A percentile compares a stretch with the other conserved stretches of the same genome.
phyloP scores from a whole-genome alignment of 2,888 invertebrate species.

The Smittia sp. region DNA sequence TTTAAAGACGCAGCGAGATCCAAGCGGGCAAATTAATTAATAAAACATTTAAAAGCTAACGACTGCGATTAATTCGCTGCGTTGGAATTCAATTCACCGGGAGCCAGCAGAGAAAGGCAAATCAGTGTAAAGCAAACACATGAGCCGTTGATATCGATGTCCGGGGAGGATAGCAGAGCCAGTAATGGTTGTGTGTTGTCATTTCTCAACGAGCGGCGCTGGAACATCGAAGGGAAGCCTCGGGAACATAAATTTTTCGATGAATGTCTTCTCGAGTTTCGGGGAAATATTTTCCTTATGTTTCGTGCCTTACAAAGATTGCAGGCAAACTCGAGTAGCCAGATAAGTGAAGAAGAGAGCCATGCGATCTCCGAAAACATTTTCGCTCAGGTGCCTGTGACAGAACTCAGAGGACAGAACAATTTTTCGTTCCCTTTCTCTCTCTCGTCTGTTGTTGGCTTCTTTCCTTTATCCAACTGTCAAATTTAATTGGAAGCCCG shows the following conservation, averaged over 20 bases:
- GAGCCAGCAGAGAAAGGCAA: not conserved
- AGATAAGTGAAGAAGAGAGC: conserved; percentile 10
- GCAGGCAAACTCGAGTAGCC: not conserved
- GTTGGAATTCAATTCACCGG: conserved; percentile 1
- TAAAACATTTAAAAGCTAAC: conserved; percentile 34
- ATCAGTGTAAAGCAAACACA: not conserved
- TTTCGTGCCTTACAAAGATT: not conserved
- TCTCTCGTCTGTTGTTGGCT: not conserved
- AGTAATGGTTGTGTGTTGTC: conserved; percentile 3
- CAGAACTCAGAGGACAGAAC: no score
- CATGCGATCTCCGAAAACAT: conserved; percentile 6
- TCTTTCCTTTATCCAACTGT: conserved; percentile 42
- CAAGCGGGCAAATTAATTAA: conserved; percentile 32
- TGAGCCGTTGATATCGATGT: conserved; percentile 31
- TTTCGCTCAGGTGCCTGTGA: conserved; percentile 36
- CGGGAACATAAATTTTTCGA: not conserved
- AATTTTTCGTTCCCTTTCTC: conserved; percentile 41
- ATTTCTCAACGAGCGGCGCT: conserved; percentile 12
- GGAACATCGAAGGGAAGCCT: not conserved
- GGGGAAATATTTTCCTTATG: not conserved
- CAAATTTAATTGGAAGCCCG: conserved; percentile 43
- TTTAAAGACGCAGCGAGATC: conserved; percentile 11
- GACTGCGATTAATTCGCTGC: conserved; percentile 25
- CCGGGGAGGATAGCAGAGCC: not conserved
- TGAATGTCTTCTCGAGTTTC: not conserved